Conservation (phyloP, 2,888 invertebrate species). For the Eudasyphora cyanicolor region DNA sequence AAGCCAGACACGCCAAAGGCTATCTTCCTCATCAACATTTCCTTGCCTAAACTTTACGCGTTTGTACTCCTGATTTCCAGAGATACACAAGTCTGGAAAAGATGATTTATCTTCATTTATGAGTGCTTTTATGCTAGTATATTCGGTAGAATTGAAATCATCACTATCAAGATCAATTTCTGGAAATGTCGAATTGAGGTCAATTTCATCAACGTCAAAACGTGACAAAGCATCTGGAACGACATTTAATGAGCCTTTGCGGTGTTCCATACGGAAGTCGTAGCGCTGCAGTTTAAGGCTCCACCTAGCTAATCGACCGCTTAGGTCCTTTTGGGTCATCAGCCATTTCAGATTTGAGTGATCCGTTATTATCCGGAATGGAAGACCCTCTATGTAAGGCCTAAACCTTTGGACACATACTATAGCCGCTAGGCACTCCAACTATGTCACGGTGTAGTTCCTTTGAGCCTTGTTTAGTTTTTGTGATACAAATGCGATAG, state of each 20-base stretch:
- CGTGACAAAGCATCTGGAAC: conserved; percentile 11
- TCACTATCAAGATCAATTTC: neutral
- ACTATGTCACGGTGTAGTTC: no score
- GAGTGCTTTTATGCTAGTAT: neutral
- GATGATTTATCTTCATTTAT: neutral
- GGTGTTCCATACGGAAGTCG: conserved; percentile 21
- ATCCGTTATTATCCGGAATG: conserved; percentile 28
- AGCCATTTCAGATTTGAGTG: conserved; percentile 20
- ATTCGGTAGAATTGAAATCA: neutral
- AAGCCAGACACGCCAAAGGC: conserved; percentile 29
- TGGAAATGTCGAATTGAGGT: neutral
- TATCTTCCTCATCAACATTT: neutral
- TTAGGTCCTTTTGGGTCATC: conserved; percentile 19
- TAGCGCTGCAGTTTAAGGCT: conserved; percentile 17
- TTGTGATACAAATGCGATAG: no score
- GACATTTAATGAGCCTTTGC: conserved; percentile 18
- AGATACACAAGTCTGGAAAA: neutral
- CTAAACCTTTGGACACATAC: no score
- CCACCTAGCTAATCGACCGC: conserved; percentile 19
- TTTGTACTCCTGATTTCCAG: neutral
- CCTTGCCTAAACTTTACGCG: conserved; percentile 16
- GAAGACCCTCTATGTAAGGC: no score
- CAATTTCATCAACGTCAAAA: conserved; percentile 11
- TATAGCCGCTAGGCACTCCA: no score
- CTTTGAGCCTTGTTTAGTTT: no score